These are phyloP conservation scores for Scleropages formosus DNA, from an alignment of 2,797 vertebrate species.

Conservation along the genomic window DNA sequence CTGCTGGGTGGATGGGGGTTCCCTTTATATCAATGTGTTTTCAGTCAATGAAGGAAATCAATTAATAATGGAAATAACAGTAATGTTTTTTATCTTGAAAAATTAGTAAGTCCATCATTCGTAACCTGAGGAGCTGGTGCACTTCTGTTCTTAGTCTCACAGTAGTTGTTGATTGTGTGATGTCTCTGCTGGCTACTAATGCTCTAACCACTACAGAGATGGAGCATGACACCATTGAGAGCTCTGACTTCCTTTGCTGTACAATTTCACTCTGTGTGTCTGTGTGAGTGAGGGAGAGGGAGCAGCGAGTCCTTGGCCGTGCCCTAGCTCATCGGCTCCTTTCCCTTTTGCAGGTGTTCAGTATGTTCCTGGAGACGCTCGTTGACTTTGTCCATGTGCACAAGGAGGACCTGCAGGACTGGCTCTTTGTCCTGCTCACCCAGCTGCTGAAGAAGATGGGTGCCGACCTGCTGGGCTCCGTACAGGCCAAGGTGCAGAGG, in stretches of 20 bases:
- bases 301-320: background rate
- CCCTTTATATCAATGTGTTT: too few species aligned
- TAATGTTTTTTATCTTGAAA: too few species aligned
- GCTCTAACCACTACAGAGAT: too few species aligned
- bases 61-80: too few species aligned
- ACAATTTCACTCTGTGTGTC: conserved; percentile 60
- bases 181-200: too few species aligned
- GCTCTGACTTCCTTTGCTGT: conserved; percentile 66
- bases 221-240: too few species aligned
- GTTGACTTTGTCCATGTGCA: conserved; percentile 94
- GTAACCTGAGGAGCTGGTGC: too few species aligned
- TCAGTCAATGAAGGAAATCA: too few species aligned
- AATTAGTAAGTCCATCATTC: too few species aligned
- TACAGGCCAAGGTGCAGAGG: conserved; percentile 96
- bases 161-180: too few species aligned
- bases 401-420: conserved; percentile 94
- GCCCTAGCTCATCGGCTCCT: conserved; percentile 36
- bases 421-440: conserved; percentile 91
- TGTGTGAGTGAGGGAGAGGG: conserved; percentile 42
- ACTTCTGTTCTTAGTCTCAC: too few species aligned
- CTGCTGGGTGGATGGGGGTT: too few species aligned
- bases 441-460: conserved; percentile 98
- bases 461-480: conserved; percentile 92
- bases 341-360: conserved; percentile 85
- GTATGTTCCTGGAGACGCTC: conserved; percentile 97